Evolutionary conservation across 2,888 invertebrate species (phyloP).

Genomic region (Molanna angustata): DNA sequence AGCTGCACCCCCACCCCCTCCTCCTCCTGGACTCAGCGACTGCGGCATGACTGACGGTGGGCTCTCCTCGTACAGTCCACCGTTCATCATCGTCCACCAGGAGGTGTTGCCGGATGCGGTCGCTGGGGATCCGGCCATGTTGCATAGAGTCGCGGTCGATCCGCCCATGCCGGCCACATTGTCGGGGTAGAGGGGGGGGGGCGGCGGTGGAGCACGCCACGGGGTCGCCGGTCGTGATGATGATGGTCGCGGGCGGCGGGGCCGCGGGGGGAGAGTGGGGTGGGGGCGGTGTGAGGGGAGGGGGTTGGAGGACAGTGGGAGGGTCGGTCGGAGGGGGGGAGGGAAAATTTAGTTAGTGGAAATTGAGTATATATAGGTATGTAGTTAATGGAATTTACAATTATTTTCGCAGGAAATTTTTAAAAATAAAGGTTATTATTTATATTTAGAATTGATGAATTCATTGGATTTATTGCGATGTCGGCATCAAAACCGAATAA

Average conservation of each 20-base stretch:
- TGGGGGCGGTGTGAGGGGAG: constrained; percentile 35
- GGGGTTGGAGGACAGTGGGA: constrained; percentile 38
- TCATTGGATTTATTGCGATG: too few relatives aligned
- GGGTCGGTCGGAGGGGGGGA: constrained; percentile 34
- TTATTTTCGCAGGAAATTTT: too few relatives aligned
- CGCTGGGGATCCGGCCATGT: constrained; percentile 71
- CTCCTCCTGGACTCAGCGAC: constrained; percentile 42
- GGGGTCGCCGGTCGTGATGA: constrained; percentile 64
- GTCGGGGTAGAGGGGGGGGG: constrained; percentile 80
- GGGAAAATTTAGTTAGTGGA: constrained; percentile 33
- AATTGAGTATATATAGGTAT: constrained; percentile 8
- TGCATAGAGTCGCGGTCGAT: constrained; percentile 62
- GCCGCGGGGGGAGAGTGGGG: constrained; percentile 35
- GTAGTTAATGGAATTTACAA: too few relatives aligned
- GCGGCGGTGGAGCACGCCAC: constrained; percentile 80
- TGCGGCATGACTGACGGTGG: constrained; percentile 47
- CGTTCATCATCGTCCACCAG: constrained; percentile 86
- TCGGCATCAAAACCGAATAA: too few relatives aligned
- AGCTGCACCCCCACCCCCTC: too few relatives aligned
- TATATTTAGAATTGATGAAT: too few relatives aligned
- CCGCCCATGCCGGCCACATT: constrained; percentile 67
- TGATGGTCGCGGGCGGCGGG: constrained; percentile 38
- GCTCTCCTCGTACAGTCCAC: constrained; percentile 73
- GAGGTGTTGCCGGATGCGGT: constrained; percentile 80
- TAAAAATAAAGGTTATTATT: too few relatives aligned